Conservation (phyloP, 2,113 vertebrate genomes). For the Sitta europaea region DNA sequence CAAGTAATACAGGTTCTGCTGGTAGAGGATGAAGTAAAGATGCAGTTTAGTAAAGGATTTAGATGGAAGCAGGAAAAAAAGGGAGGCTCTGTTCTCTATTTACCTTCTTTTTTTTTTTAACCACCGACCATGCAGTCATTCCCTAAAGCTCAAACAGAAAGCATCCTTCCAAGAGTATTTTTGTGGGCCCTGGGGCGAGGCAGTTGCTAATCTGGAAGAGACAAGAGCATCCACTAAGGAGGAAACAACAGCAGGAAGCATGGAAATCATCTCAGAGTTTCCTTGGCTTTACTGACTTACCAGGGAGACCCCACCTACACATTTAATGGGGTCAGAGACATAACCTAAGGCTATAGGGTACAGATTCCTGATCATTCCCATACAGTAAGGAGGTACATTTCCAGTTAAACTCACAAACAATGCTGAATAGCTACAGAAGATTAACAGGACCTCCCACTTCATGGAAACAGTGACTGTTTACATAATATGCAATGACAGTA, state of each 20-base stretch:
- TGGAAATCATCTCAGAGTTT: conserved; percentile 12
- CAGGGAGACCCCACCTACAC: conserved; percentile 13
- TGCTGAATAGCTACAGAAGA: conserved; percentile 38
- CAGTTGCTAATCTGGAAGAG: neutral
- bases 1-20: neutral
- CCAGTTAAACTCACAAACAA: conserved; percentile 54
- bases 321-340: conserved; percentile 3
- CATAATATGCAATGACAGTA: conserved; percentile 53
- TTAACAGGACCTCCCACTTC: conserved; percentile 51
- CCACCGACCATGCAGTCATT: neutral
- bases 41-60: neutral
- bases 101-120: neutral
- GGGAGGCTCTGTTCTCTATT: neutral
- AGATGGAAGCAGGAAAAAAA: neutral
- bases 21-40: neutral
- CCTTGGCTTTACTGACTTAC: neutral
- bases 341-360: neutral
- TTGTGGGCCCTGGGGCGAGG: neutral
- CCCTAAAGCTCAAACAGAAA: neutral
- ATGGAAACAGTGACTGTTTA: conserved; percentile 67
- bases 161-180: neutral
- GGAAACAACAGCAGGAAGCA: conserved; percentile 26
- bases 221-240: neutral
- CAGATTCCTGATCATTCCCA: neutral
- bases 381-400: conserved; percentile 39